Evolutionary conservation across 2,888 invertebrate species (phyloP).

Genomic region (Syrphus vitripennis): DNA sequence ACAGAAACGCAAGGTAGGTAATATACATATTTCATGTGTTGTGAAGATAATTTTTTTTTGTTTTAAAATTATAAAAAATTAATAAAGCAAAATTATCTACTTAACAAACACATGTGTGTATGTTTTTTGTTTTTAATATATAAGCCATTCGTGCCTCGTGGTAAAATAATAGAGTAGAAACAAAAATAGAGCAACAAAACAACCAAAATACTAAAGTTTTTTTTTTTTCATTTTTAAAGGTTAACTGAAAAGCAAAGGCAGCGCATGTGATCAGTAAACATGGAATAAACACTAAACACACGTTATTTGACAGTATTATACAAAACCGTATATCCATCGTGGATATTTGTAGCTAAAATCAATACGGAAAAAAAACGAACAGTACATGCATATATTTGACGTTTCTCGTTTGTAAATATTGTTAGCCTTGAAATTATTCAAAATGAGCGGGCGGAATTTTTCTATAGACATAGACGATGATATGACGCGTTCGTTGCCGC

Average conservation of each 20-base stretch:
- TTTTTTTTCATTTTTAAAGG: slow-evolving; percentile 12
- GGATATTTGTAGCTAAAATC: neutral
- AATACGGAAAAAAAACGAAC: neutral
- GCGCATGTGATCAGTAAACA: slow-evolving; percentile 37
- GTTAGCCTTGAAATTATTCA: slow-evolving; percentile 53
- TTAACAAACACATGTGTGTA: neutral
- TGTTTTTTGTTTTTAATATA: too few species aligned
- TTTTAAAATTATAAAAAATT: neutral
- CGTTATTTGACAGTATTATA: slow-evolving; percentile 39
- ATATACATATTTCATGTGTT: neutral
- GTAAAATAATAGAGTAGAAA: neutral
- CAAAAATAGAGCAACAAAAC: neutral
- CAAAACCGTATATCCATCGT: neutral
- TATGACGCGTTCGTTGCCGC: slow-evolving; percentile 47
- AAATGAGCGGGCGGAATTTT: slow-evolving; percentile 34
- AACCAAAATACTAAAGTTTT: neutral
- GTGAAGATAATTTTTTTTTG: neutral
- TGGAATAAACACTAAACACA: slow-evolving; percentile 9
- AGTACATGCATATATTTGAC: neutral
- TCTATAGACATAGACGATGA: neutral
- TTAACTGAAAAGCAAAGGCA: slow-evolving; percentile 4
- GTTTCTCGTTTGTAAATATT: slow-evolving; percentile 39
- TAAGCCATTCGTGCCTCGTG: neutral
- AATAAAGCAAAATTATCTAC: neutral
- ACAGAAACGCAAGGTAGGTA: neutral